Evolutionary conservation across 2,113 vertebrate species (phyloP), one percentile per base, ranked within the genome.

Genomic region (Dasyornis broadbenti): DNA sequence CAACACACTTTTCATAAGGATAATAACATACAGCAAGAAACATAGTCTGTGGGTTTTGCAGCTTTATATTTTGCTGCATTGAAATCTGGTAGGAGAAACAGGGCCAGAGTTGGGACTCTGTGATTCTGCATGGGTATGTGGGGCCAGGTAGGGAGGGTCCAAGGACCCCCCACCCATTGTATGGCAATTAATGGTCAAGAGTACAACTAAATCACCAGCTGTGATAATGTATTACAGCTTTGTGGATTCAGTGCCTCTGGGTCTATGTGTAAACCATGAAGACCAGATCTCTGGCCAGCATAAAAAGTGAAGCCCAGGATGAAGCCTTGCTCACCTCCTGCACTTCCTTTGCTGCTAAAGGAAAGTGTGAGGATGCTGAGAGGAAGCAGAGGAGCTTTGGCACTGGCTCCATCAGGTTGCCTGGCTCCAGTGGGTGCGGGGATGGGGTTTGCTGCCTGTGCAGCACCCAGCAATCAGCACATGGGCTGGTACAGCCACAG

Each of bases 391-490:
- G 49, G 35, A 76, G 10, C 20, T 44, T 37, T 31, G 33, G 9
- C 15, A 60, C 1, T 6, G 60, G 23, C 21, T 91, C 31, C 14
- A 24, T 45, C 57, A 72, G 56, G 26, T 35, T 17, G 6, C 17
- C 47, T 82, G 65, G 18, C 42, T 50, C 13, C 1, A 6, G 13
- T 12, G 50, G 35, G 27, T 37, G 5, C 7, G 12, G 19, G 22
- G 14, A 11, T 1, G 4, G 7, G 28, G 11, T 40, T 59, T 71
- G 40, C 23, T 79, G 33, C 16, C 23, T 2, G 0, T 20, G 13
- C 0, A 6, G 35, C 57, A 37, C 2, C 12, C 6, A 31, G 11
- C 27, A 15, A 7, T 28, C n/a, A 56, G 40, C 2, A 0, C 6
- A 8, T 3, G 12, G n/a, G 15, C 16, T 53, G 40, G 13, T 31